These are phyloP conservation scores for Alexandromys fortis DNA, from an alignment of 2,113 vertebrate species.

Conservation along the genomic window DNA sequence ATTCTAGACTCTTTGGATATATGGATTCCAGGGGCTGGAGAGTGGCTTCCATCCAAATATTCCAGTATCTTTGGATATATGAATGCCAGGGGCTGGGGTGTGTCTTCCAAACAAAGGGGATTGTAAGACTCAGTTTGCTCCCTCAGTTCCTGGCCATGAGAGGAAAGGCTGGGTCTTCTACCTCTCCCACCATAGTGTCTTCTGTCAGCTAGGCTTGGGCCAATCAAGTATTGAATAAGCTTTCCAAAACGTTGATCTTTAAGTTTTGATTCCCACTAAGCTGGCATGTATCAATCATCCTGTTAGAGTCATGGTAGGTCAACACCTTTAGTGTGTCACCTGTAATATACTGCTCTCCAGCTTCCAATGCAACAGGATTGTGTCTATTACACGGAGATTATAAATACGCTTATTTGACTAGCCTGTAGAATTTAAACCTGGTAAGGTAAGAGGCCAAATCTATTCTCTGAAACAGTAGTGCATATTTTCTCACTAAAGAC, in stretches of 20 bases:
- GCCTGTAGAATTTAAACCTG: not conserved
- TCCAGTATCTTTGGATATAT: too few species aligned
- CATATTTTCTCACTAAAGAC: not conserved
- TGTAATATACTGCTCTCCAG: not conserved
- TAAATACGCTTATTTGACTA: not conserved
- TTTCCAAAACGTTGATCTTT: not conserved
- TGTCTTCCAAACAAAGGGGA: not conserved
- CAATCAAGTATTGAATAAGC: not conserved
- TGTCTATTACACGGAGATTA: not conserved
- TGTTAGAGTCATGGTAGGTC: not conserved
- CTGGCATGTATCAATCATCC: not conserved
- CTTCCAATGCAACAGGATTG: not conserved
- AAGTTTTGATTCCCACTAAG: not conserved
- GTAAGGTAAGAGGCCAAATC: not conserved
- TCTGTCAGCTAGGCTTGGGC: not conserved
- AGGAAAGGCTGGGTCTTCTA: not conserved
- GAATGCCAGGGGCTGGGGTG: too few species aligned
- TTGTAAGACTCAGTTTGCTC: not conserved
- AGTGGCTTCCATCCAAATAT: too few species aligned
- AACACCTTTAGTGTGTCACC: not conserved
- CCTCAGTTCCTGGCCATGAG: not conserved
- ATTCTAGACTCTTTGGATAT: too few species aligned
- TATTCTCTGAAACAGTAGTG: conserved; percentile 13
- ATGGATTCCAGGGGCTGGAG: too few species aligned
- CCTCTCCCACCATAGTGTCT: too few species aligned